Evolutionary conservation across 2,797 vertebrate genomes (phyloP).

Genomic region (Jordanella pulchra): DNA sequence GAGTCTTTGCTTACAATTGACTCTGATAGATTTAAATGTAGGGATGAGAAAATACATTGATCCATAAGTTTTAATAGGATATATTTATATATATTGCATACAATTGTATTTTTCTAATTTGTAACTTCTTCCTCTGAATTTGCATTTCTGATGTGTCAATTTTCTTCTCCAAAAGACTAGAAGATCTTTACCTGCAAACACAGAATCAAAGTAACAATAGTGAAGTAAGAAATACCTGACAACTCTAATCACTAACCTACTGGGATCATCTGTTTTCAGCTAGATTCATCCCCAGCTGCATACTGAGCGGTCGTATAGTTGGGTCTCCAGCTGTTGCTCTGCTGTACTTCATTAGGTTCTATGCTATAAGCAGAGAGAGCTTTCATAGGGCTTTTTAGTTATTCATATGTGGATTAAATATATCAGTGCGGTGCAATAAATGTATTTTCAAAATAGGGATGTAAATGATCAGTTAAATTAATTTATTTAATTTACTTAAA

Average conservation of each 20-base stretch:
- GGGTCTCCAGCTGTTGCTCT: neutral
- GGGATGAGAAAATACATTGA: neutral
- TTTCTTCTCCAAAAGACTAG: too few species aligned
- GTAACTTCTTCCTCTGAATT: neutral
- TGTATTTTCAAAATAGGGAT: too few species aligned
- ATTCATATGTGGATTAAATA: too few species aligned
- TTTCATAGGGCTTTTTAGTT: too few species aligned
- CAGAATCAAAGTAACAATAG: neutral
- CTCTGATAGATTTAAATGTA: neutral
- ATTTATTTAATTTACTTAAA: too few species aligned
- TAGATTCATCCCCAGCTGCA: neutral
- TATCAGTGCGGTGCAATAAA: too few species aligned
- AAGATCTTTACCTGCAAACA: too few species aligned
- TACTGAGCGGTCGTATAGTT: neutral
- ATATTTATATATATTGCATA: neutral
- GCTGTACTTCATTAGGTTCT: too few species aligned
- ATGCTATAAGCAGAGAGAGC: too few species aligned
- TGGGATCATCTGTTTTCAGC: neutral
- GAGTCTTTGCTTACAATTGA: neutral
- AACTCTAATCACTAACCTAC: neutral
- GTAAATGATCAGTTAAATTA: too few species aligned
- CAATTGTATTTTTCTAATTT: too few species aligned
- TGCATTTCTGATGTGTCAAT: neutral
- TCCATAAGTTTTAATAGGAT: neutral
- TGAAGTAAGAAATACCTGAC: neutral